Base-by-base conservation (phyloP, 1,140 invertebrate species). In the Lineus longissimus region DNA sequence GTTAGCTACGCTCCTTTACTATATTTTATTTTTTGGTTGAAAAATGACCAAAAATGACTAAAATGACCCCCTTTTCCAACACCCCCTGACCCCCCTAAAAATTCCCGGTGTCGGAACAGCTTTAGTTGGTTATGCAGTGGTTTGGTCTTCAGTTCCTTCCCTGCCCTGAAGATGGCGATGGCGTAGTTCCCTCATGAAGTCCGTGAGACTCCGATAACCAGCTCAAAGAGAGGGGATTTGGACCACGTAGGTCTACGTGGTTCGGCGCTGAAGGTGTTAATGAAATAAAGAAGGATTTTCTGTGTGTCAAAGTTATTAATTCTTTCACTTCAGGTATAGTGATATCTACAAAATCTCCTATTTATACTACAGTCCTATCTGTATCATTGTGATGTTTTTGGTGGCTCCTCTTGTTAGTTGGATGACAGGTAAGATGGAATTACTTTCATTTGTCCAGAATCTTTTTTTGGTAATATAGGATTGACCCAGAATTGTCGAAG, bases 281-380 rank as follows among this genome's bases (percentile, higher is more conserved):
- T n/a, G 4, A n/a, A n/a, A 7, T 7, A 4, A 51, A 51, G 4
- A 7, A 7, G 19, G 6, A 7, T 51, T 51, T 51, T 9, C 6
- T 51, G 19, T 51, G n/a, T 51, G n/a, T 27, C n/a, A 7, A 4
- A 51, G 4, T 19, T 23, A n/a, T 7, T 9, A 6, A 7, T 51
- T 7, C n/a, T 4, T 57, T 56, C 57, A 51, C 15, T 61, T 13
- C 51, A 59, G 40, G 56, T 60, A 2, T 7, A 33, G 27, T 47
- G 47, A 57, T 27, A 27, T 57, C 11, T 57, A 57, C 27, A 57
- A 33, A 23, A 57, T 57, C 55, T 57, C 55, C 55, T 57, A 57
- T 23, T 13, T 57, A 7, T 57, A 33, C 25, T 57, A 57, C 55
- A 57, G 25, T 27, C 25, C 31, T 7, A 30, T 57, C 6, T n/a